A percentile compares a stretch with the other conserved stretches of the same genome.
Evolutionary conservation across 2,113 vertebrate genomes (phyloP).

Genomic region (Crotalus helleri): DNA sequence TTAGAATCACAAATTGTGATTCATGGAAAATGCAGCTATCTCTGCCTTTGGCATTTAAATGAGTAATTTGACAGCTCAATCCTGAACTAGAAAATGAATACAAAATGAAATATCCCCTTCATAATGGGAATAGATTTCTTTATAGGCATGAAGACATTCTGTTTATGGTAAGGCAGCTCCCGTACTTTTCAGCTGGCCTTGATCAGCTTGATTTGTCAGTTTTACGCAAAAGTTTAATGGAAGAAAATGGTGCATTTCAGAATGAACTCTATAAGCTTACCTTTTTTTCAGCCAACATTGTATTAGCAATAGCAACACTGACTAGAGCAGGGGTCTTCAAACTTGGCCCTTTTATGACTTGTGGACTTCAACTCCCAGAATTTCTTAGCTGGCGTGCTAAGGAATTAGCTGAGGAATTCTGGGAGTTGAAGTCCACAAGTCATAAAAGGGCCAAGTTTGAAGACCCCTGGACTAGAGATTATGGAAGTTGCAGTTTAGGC

Average conservation of each 20-base stretch:
- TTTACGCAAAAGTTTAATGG: background rate
- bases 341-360: no score
- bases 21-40: constrained; percentile 32
- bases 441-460: no score
- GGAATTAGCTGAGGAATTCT: no score
- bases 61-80: constrained; percentile 28
- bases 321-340: background rate
- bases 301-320: background rate
- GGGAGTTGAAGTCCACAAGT: no score
- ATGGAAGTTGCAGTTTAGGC: background rate
- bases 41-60: constrained; percentile 32
- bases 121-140: background rate
- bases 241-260: background rate
- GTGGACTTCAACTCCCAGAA: no score
- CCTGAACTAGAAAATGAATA: background rate
- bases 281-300: background rate
- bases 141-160: background rate
- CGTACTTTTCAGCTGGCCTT: background rate
- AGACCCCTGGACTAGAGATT: background rate
- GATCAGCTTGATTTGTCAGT: background rate
- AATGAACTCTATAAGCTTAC: background rate
- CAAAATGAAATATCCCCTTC: background rate
- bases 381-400: no score
- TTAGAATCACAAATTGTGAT: constrained; percentile 21
- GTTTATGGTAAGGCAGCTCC: background rate